phyloP scores from a whole-genome alignment of 2,888 invertebrate genomes.

The Actias luna region DNA sequence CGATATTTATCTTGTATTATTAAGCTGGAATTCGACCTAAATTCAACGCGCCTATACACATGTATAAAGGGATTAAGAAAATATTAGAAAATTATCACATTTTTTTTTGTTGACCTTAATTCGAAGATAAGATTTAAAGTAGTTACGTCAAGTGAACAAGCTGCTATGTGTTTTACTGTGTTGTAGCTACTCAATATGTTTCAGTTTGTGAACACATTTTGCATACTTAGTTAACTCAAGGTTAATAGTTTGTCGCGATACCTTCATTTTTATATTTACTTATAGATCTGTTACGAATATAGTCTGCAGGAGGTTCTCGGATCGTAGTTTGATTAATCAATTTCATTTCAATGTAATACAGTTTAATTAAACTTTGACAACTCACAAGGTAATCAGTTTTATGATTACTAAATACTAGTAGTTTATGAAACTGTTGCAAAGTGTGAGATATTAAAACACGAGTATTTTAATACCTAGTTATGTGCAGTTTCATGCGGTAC shows the following conservation, averaged over 20 bases:
- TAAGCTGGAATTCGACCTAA: too few relatives aligned
- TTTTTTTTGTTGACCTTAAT: too few relatives aligned
- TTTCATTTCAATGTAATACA: neutral
- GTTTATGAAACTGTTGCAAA: too few relatives aligned
- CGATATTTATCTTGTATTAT: too few relatives aligned
- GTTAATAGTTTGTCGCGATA: neutral
- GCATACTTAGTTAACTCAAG: conserved; percentile 6
- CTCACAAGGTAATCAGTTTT: neutral
- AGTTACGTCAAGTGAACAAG: neutral
- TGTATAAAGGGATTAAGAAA: too few relatives aligned
- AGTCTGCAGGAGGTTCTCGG: neutral
- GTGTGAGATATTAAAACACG: too few relatives aligned
- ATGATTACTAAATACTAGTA: neutral
- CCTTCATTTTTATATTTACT: conserved; percentile 3
- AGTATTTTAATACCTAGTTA: too few relatives aligned
- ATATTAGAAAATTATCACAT: too few relatives aligned
- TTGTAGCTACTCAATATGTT: neutral
- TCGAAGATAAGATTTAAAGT: neutral
- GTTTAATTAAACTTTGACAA: neutral
- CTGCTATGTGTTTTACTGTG: neutral
- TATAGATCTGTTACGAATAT: neutral
- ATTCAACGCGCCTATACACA: too few relatives aligned
- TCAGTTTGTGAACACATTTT: conserved; percentile 3
- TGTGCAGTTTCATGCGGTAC: too few relatives aligned
- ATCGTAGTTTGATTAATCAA: neutral